These are phyloP conservation scores for Apodemia zela DNA, from an alignment of 2,888 invertebrate species.

Conservation along the genomic window DNA sequence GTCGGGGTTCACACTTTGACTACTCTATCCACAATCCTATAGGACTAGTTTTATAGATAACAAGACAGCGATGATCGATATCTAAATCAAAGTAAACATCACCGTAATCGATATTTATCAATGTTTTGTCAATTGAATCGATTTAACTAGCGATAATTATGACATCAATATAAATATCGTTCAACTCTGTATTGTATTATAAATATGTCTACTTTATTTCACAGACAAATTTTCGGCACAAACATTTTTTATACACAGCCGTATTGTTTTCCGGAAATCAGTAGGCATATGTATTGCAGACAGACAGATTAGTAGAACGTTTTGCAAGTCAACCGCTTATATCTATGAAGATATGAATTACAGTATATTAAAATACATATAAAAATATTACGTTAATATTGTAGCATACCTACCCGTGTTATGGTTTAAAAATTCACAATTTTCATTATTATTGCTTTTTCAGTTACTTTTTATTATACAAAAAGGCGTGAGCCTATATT, in stretches of 20 bases:
- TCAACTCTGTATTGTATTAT: conserved; percentile 14
- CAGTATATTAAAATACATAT: conserved; percentile 77
- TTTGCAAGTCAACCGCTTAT: conserved; percentile 65
- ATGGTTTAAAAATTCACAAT: conserved; percentile 64
- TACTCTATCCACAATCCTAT: conserved; percentile 50
- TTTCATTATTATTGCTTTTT: conserved; percentile 68
- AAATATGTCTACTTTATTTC: conserved; percentile 11
- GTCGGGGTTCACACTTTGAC: conserved; percentile 54
- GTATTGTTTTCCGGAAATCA: conserved; percentile 5
- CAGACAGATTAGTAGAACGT: conserved; percentile 60
- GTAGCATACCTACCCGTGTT: conserved; percentile 57
- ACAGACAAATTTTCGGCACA: conserved; percentile 10
- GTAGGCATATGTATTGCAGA: conserved; percentile 24
- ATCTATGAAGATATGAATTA: conserved; percentile 77
- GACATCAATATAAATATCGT: conserved; percentile 21
- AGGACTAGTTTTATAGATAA: conserved; percentile 49
- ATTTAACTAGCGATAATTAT: background rate
- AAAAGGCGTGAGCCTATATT: conserved; percentile 54
- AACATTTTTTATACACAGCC: conserved; percentile 11
- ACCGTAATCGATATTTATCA: background rate
- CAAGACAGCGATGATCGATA: conserved; percentile 22
- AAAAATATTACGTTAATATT: conserved; percentile 74
- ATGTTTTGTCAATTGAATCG: background rate
- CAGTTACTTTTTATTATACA: conserved; percentile 46
- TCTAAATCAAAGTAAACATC: background rate